Percentiles rank a stretch among this genome's conserved stretches.
phyloP scores from a whole-genome alignment of 2,797 vertebrate species.

The Arrhamphus sclerolepis region DNA sequence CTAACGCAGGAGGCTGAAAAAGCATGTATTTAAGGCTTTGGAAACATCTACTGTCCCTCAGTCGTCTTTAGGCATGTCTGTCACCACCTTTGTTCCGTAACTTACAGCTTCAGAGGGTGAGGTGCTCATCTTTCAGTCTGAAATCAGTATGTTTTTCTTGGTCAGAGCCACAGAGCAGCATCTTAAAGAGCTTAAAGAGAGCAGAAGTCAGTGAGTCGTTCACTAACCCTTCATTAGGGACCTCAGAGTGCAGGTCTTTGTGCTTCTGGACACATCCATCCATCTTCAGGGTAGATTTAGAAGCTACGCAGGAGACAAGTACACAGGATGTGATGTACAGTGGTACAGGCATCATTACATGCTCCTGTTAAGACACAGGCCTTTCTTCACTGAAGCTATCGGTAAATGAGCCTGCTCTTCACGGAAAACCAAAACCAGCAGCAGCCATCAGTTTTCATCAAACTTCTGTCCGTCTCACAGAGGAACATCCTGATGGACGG shows the following conservation, averaged over 20 bases:
- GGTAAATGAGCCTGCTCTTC: too few relatives aligned
- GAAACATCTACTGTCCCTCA: conserved; percentile 7
- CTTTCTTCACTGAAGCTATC: too few relatives aligned
- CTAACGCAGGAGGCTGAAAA: background rate
- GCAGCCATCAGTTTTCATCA: too few relatives aligned
- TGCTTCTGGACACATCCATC: conserved; percentile 81
- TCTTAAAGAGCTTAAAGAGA: conserved; percentile 26
- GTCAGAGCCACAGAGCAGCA: conserved; percentile 9
- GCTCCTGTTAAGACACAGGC: conserved; percentile 1
- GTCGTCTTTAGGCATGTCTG: conserved; percentile 1
- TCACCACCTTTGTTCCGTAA: conserved; percentile 16
- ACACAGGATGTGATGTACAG: conserved; percentile 11
- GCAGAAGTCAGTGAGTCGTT: conserved; percentile 33
- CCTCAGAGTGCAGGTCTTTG: conserved; percentile 88
- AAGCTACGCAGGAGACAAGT: conserved; percentile 65
- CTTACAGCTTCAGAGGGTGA: conserved; percentile 20
- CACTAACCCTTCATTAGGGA: conserved; percentile 92
- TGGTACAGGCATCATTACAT: conserved; percentile 16
- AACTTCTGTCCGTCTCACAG: too few relatives aligned
- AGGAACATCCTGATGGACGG: too few relatives aligned
- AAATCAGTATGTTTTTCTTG: conserved; percentile 43
- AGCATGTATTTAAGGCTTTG: conserved; percentile 12
- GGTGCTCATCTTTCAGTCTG: conserved; percentile 22
- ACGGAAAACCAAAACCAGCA: too few relatives aligned
- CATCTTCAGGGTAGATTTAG: conserved; percentile 88